Percentiles rank a stretch among this genome's conserved stretches.
These are phyloP conservation scores for Cosmia pyralina DNA, from an alignment of 2,888 invertebrate species.

Conservation along the genomic window DNA sequence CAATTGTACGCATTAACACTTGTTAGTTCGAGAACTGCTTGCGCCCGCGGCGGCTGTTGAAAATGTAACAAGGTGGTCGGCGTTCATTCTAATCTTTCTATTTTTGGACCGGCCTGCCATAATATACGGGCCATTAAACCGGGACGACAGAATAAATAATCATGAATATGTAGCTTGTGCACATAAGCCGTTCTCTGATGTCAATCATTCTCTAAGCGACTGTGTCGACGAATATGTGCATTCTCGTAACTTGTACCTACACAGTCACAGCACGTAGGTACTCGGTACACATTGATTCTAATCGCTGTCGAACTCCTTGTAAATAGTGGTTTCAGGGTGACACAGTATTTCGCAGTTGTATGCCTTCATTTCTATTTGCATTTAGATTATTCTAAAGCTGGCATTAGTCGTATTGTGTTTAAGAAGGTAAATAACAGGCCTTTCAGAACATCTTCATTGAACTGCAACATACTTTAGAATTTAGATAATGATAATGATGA, in stretches of 20 bases:
- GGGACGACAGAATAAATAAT: conserved; percentile 76
- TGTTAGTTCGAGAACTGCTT: conserved; percentile 41
- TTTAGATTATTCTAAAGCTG: conserved; percentile 12
- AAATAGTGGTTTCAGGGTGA: conserved; percentile 50
- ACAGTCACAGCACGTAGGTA: conserved; percentile 1
- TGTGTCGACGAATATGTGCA: conserved; percentile 42
- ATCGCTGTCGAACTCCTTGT: conserved; percentile 52
- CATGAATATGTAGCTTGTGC: conserved; percentile 72
- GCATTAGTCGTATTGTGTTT: conserved; percentile 5
- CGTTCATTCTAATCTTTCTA: conserved; percentile 77
- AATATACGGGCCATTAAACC: conserved; percentile 71
- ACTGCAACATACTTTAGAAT: not conserved
- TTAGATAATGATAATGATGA: conserved; percentile 28
- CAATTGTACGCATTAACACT: conserved; percentile 45
- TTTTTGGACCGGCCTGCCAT: conserved; percentile 72
- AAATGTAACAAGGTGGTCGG: conserved; percentile 80
- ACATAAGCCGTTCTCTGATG: conserved; percentile 75
- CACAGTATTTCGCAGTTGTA: conserved; percentile 35
- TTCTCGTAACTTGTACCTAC: conserved; percentile 15
- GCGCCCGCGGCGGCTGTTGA: conserved; percentile 65
- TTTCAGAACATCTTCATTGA: conserved; percentile 12
- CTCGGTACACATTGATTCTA: conserved; percentile 37
- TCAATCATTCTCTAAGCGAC: conserved; percentile 73
- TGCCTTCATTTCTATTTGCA: conserved; percentile 54
- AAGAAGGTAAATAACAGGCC: conserved; percentile 3